Evolutionary conservation across 2,113 vertebrate species (phyloP).

Genomic region (Boulengeromyrus knoepffleri): DNA sequence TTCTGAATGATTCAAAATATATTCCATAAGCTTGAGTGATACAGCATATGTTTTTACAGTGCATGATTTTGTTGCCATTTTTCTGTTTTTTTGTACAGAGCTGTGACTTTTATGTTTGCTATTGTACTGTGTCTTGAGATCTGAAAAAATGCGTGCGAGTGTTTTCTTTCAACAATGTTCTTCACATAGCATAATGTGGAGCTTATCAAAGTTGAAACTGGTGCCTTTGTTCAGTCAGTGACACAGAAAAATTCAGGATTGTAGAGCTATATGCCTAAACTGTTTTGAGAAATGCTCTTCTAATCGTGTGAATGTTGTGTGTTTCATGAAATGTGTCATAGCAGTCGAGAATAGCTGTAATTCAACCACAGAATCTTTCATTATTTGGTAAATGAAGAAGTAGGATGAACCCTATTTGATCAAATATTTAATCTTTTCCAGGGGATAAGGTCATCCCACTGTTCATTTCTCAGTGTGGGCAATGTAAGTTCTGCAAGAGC

Average conservation of each 20-base stretch:
- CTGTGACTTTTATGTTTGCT: not conserved
- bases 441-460: constrained; percentile 42
- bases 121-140: not conserved
- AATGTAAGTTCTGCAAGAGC: constrained; percentile 71
- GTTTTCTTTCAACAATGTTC: not conserved
- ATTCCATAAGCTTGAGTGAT: not conserved
- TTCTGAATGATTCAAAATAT: not conserved
- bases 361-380: not conserved
- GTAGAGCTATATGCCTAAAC: not conserved
- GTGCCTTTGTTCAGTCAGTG: not conserved
- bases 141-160: not conserved
- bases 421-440: constrained; percentile 51
- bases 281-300: not conserved
- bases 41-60: not conserved
- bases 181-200: not conserved
- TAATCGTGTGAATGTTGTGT: not conserved
- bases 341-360: not conserved
- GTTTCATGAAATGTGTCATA: not conserved
- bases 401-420: not conserved
- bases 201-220: not conserved
- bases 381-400: not conserved
- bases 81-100: not conserved
- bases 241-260: not conserved
- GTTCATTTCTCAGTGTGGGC: constrained; percentile 71
- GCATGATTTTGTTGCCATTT: not conserved